phyloP scores from a whole-genome alignment of 2,888 invertebrate genomes.

The Chaetogeoica ovagalla region DNA sequence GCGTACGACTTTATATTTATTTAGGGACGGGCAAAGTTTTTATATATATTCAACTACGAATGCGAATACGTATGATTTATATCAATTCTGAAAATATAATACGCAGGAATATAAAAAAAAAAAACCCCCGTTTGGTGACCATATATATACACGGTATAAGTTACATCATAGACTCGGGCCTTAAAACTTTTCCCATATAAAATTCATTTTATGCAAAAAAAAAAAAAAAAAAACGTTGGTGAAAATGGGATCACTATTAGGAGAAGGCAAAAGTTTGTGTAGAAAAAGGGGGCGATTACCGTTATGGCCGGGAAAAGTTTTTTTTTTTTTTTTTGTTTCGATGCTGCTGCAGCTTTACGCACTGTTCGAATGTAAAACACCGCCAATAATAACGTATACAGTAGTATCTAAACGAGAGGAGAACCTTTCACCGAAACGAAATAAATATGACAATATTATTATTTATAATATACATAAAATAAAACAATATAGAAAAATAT shows the following conservation, averaged over 20 bases:
- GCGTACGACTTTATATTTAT: slow-evolving; percentile 20
- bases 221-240: slow-evolving; percentile 46
- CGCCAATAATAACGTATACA: slow-evolving; percentile 45
- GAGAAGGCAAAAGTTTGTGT: slow-evolving; percentile 52
- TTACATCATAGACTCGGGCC: slow-evolving; percentile 51
- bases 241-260: slow-evolving; percentile 53
- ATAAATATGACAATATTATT: slow-evolving; percentile 26
- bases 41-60: slow-evolving; percentile 28
- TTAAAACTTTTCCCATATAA: slow-evolving; percentile 53
- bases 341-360: slow-evolving; percentile 13
- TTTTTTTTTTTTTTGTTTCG: too few relatives aligned
- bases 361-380: slow-evolving; percentile 8
- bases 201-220: slow-evolving; percentile 51
- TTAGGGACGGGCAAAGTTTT: slow-evolving; percentile 13
- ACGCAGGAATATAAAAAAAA: slow-evolving; percentile 34
- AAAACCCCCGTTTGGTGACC: slow-evolving; percentile 47
- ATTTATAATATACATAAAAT: slow-evolving; percentile 1
- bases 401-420: slow-evolving; percentile 12
- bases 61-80: slow-evolving; percentile 41
- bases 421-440: slow-evolving; percentile 17
- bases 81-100: slow-evolving; percentile 44
- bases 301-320: slow-evolving; percentile 41
- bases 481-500: too few relatives aligned
- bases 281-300: slow-evolving; percentile 40
- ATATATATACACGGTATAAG: slow-evolving; percentile 23